Percentiles rank a stretch among this genome's conserved stretches.
Conservation (phyloP, 1,140 invertebrate species). For the Scaptodrosophila lebanonensis region DNA sequence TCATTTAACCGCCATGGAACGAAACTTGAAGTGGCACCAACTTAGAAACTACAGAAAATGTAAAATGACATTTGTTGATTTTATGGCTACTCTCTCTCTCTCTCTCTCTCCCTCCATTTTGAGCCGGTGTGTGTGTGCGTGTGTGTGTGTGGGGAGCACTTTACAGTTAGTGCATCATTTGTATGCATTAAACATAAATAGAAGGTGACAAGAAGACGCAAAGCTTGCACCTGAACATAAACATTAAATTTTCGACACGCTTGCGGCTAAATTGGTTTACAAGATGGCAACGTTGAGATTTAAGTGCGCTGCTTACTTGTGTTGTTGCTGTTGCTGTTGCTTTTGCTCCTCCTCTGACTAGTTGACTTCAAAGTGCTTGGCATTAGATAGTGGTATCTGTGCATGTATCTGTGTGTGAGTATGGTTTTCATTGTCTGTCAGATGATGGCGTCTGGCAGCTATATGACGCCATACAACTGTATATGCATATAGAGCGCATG, state of each 20-base stretch:
- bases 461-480: too few species aligned
- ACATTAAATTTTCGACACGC: conserved; percentile 25
- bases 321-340: not conserved
- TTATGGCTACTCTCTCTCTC: conserved; percentile 38
- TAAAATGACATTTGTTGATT: conserved; percentile 64
- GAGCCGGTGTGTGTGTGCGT: not conserved
- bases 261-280: conserved; percentile 22
- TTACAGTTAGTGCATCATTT: conserved; percentile 68
- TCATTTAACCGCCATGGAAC: conserved; percentile 5
- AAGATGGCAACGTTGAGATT: not conserved
- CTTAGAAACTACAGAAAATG: conserved; percentile 4
- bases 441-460: too few species aligned
- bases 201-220: conserved; percentile 8
- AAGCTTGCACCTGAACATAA: conserved; percentile 7
- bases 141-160: conserved; percentile 33
- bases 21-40: not conserved
- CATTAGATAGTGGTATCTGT: conserved; percentile 12
- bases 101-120: not conserved
- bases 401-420: conserved; percentile 51
- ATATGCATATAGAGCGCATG: conserved; percentile 9
- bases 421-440: too few species aligned
- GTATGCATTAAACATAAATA: conserved; percentile 62
- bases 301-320: too few species aligned
- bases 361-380: conserved; percentile 33
- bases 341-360: conserved; percentile 1